phyloP scores from a whole-genome alignment of 2,797 vertebrate genomes.

The Pantherophis vulpinus region DNA sequence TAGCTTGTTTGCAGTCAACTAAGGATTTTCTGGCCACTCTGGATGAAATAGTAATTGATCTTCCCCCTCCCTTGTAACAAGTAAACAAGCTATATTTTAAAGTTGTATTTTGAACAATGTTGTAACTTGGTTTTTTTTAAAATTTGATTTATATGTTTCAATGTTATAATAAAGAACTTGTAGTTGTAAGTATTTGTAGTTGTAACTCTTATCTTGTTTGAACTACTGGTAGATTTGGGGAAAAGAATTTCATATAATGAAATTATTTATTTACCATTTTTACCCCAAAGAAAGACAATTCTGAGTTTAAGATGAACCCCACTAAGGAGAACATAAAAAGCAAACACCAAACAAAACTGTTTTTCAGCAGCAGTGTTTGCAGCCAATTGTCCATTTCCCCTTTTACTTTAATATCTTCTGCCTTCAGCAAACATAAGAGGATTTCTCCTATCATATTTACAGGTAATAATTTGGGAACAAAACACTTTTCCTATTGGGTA shows the following conservation, averaged over 20 bases:
- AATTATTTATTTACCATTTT: not conserved
- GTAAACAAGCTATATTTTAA: conserved; percentile 38
- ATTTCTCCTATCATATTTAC: not conserved
- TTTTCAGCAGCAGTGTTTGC: not conserved
- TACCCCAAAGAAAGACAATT: not conserved
- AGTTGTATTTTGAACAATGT: not conserved
- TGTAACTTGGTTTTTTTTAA: not conserved
- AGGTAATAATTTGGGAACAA: not conserved
- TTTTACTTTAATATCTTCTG: not conserved
- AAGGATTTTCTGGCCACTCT: conserved; percentile 64
- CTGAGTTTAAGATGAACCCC: not conserved
- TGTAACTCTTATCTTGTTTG: not conserved
- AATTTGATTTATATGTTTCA: not conserved
- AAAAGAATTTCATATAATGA: not conserved
- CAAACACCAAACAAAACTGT: not conserved
- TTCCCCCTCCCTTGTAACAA: conserved; percentile 61
- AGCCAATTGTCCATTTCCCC: not conserved
- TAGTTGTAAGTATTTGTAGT: not conserved
- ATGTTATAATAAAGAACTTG: conserved; percentile 8
- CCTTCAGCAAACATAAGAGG: not conserved
- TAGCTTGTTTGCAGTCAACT: conserved; percentile 62
- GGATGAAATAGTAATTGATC: conserved; percentile 67
- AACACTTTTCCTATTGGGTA: not conserved
- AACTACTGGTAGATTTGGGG: not conserved
- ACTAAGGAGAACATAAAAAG: not conserved